A percentile compares a stretch with the other conserved stretches of the same genome.
Conservation (phyloP, 2,888 invertebrate species). For the Caenorhabditis sp. region DNA sequence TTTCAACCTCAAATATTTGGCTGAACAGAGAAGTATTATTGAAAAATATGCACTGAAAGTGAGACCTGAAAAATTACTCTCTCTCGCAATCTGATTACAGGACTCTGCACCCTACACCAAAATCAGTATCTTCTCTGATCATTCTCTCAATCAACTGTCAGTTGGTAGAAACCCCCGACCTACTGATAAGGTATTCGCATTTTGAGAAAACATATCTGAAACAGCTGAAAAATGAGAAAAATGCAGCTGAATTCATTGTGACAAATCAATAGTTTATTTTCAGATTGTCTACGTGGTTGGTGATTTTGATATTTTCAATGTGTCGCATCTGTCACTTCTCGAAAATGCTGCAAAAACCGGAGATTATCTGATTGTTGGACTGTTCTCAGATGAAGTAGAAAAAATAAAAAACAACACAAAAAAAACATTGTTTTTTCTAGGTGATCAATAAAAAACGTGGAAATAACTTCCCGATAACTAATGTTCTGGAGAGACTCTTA, state of each 20-base stretch:
- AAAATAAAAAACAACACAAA: background rate
- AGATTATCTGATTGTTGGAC: slow-evolving; percentile 89
- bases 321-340: slow-evolving; percentile 94
- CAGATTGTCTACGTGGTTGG: slow-evolving; percentile 91
- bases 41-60: background rate
- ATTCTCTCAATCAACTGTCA: background rate
- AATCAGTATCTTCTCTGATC: background rate
- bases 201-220: background rate
- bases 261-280: slow-evolving; percentile 4
- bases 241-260: too few species aligned
- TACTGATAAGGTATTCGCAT: background rate
- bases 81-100: too few species aligned
- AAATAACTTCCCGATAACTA: slow-evolving; percentile 98
- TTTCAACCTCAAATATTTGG: background rate
- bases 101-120: background rate
- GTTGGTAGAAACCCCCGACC: background rate
- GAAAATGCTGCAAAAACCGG: slow-evolving; percentile 87
- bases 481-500: slow-evolving; percentile 93
- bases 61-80: too few species aligned
- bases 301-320: slow-evolving; percentile 96
- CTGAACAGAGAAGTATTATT: background rate
- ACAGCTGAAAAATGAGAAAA: background rate
- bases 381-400: slow-evolving; percentile 72
- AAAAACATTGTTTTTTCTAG: too few species aligned
- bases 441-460: slow-evolving; percentile 72